These are phyloP conservation scores for Excalfactoria chinensis DNA, from an alignment of 2,113 vertebrate species.

Conservation along the genomic window DNA sequence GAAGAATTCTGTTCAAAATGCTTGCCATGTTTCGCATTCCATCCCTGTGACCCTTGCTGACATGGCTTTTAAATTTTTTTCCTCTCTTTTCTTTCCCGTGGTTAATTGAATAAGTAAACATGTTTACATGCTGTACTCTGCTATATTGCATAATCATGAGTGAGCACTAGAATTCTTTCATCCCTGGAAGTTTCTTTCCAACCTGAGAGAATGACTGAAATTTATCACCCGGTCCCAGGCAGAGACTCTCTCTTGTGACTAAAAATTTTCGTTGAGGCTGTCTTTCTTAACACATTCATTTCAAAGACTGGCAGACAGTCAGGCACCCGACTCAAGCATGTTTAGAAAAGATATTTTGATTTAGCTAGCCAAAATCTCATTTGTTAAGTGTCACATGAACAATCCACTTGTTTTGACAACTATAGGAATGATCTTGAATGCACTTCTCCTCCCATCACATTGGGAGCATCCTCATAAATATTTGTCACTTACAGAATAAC, in stretches of 20 bases:
- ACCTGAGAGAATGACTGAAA: constrained; percentile 40
- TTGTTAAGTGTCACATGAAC: constrained; percentile 50
- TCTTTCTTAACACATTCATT: constrained; percentile 34
- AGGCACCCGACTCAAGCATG: constrained; percentile 51
- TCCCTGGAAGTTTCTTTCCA: constrained; percentile 29
- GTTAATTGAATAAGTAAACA: constrained; percentile 52
- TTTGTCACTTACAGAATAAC: constrained; percentile 9
- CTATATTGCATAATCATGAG: constrained; percentile 12
- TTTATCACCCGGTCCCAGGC: constrained; percentile 48
- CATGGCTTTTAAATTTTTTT: constrained; percentile 48
- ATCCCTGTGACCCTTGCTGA: constrained; percentile 37
- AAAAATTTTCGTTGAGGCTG: neutral
- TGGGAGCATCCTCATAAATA: constrained; percentile 48
- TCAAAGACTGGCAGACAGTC: constrained; percentile 66
- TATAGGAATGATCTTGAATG: constrained; percentile 45
- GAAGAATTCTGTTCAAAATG: neutral
- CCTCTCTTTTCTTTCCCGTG: constrained; percentile 5
- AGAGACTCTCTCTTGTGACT: constrained; percentile 42
- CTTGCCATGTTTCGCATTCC: neutral
- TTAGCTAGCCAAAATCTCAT: constrained; percentile 41
- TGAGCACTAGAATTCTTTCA: neutral
- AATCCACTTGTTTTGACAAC: constrained; percentile 60
- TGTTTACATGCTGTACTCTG: constrained; percentile 21
- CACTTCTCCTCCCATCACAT: neutral
- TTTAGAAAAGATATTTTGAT: constrained; percentile 68